phyloP scores from a whole-genome alignment of 2,888 invertebrate species.

The Drosophila anomelani region DNA sequence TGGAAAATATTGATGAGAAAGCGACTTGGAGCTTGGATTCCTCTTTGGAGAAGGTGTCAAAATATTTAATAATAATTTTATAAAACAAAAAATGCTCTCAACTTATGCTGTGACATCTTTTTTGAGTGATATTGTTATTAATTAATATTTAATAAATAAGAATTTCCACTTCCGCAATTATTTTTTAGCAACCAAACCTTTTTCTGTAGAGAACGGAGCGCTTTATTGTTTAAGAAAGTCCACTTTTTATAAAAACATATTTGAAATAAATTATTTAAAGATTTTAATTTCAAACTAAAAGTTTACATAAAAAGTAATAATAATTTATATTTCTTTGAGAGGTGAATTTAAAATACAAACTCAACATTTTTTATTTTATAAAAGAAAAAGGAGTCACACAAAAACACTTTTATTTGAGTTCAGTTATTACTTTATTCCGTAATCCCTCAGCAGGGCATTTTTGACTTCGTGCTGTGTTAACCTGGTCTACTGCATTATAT shows the following conservation, averaged over 20 bases:
- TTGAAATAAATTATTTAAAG: no score
- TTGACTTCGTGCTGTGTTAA: slow-evolving; percentile 14
- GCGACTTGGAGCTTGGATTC: neutral
- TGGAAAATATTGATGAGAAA: neutral
- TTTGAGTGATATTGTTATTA: neutral
- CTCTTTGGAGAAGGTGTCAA: neutral
- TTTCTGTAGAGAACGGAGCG: neutral
- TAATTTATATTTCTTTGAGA: neutral
- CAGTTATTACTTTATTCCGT: neutral
- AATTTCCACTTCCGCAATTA: neutral
- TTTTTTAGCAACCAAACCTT: neutral
- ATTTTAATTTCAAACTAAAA: no score
- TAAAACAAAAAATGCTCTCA: neutral
- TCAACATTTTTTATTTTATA: neutral
- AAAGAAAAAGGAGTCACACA: neutral
- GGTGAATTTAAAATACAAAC: neutral
- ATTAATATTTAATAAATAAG: neutral
- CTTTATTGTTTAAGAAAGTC: no score
- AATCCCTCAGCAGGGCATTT: slow-evolving; percentile 6
- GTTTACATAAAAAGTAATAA: neutral
- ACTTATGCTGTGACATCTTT: no score
- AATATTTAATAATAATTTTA: neutral
- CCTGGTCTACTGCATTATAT: neutral
- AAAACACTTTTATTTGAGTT: neutral
- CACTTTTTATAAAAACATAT: no score